A percentile compares a stretch with the other conserved stretches of the same genome.
phyloP scores from a whole-genome alignment of 2,888 invertebrate genomes.

The Watsonalla cultraria region DNA sequence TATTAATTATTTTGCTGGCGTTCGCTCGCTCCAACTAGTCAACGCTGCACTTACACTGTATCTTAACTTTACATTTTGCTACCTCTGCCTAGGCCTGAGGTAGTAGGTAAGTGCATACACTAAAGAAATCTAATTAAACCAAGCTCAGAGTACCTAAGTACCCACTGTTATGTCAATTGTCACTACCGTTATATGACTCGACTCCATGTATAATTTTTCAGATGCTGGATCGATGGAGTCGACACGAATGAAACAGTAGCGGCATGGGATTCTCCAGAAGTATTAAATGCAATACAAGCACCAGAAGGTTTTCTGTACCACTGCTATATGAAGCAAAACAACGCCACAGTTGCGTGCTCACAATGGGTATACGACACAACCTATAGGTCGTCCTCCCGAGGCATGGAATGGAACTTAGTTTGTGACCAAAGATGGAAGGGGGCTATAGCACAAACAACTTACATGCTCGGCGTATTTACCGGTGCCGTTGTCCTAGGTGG shows the following conservation, averaged over 20 bases:
- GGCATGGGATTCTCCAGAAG: slow-evolving; percentile 77
- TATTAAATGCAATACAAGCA: slow-evolving; percentile 78
- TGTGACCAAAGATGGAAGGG: slow-evolving; percentile 90
- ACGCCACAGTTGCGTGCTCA: slow-evolving; percentile 52
- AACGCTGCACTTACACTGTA: too few species aligned
- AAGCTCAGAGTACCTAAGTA: too few species aligned
- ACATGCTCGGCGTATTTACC: slow-evolving; percentile 91
- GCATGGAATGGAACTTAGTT: slow-evolving; percentile 90
- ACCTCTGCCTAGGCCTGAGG: too few species aligned
- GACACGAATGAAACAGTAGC: slow-evolving; percentile 76
- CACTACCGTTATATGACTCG: too few species aligned
- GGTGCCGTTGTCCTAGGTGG: slow-evolving; percentile 90
- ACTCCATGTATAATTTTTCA: slow-evolving; percentile 42
- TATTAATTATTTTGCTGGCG: too few species aligned
- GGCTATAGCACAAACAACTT: slow-evolving; percentile 86
- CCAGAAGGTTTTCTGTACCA: slow-evolving; percentile 76
- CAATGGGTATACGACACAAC: slow-evolving; percentile 86
- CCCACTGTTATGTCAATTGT: too few species aligned
- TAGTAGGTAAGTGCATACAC: too few species aligned
- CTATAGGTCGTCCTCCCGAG: slow-evolving; percentile 84
- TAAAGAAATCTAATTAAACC: too few species aligned
- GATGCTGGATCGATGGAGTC: slow-evolving; percentile 80
- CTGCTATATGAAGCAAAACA: slow-evolving; percentile 77
- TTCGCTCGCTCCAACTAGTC: too few species aligned
- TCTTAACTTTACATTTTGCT: too few species aligned